These are phyloP conservation scores for Syngnathus rostellatus DNA, from an alignment of 2,797 vertebrate genomes.

Conservation along the genomic window DNA sequence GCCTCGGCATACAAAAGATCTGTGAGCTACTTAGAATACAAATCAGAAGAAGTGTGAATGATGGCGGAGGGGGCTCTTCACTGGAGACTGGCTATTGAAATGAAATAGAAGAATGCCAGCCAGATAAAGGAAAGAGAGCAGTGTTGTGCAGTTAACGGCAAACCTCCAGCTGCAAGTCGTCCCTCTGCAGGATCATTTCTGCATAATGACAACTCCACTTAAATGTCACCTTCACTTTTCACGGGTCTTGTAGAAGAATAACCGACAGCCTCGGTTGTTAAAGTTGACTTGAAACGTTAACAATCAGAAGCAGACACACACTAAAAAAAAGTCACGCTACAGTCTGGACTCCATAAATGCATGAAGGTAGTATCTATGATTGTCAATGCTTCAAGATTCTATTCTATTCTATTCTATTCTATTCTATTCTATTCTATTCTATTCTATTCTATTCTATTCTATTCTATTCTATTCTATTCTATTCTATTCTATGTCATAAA, in stretches of 20 bases:
- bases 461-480: not conserved
- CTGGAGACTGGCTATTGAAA: conserved; percentile 68
- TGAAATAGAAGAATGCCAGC: conserved; percentile 57
- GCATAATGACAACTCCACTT: conserved; percentile 53
- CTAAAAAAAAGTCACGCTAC: not conserved
- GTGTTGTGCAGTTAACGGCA: conserved; percentile 43
- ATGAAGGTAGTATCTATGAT: not conserved
- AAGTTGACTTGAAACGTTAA: not conserved
- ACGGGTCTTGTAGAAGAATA: conserved; percentile 14
- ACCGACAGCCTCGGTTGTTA: not conserved
- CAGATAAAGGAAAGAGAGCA: conserved; percentile 61
- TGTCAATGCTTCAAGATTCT: not conserved
- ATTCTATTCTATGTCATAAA: no score
- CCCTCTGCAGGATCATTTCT: conserved; percentile 39
- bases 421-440: not conserved
- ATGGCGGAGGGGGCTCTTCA: conserved; percentile 39
- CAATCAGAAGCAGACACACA: not conserved
- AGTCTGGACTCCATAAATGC: not conserved
- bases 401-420: no score
- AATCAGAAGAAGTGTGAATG: conserved; percentile 62
- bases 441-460: not conserved
- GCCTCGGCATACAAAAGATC: conserved; percentile 58
- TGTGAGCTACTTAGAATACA: conserved; percentile 62
- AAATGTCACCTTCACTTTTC: conserved; percentile 47
- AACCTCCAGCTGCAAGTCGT: conserved; percentile 48